These are phyloP conservation scores for Stigmatopora argus DNA, from an alignment of 2,113 vertebrate genomes.

Conservation along the genomic window DNA sequence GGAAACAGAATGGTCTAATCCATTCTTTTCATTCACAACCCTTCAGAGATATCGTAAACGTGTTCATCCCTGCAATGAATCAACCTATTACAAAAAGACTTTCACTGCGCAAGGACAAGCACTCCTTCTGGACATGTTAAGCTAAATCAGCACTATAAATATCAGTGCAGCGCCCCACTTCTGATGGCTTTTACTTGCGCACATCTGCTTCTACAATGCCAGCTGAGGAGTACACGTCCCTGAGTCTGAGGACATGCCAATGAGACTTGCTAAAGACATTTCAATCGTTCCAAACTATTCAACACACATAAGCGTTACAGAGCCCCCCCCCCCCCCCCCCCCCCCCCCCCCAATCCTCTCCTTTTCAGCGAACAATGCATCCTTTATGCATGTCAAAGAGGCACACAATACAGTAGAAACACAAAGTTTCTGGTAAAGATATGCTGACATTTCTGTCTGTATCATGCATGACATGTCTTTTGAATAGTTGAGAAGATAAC, in stretches of 20 bases:
- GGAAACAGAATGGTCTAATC: not conserved
- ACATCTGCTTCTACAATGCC: conserved; percentile 5
- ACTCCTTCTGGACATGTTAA: conserved; percentile 47
- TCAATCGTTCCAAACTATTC: not conserved
- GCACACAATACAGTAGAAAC: not conserved
- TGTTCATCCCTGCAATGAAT: conserved; percentile 48
- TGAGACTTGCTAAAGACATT: not conserved
- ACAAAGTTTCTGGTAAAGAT: not conserved
- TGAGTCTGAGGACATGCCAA: not conserved
- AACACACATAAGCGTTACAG: too few species aligned
- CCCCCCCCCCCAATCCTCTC: not conserved
- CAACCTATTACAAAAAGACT: conserved; percentile 53
- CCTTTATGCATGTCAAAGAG: not conserved
- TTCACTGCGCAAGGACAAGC: conserved; percentile 52
- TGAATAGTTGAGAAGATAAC: not conserved
- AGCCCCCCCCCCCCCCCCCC: not conserved
- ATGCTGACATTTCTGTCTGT: not conserved
- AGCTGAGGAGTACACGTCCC: not conserved
- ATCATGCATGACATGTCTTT: not conserved
- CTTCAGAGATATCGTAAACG: conserved; percentile 8
- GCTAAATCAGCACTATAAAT: conserved; percentile 60
- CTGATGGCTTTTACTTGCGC: conserved; percentile 18
- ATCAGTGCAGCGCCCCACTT: conserved; percentile 26
- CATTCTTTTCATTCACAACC: conserved; percentile 11
- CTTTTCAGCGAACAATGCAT: not conserved